Conservation (phyloP, 2,113 vertebrate genomes). For the Odontesthes bonariensis region DNA sequence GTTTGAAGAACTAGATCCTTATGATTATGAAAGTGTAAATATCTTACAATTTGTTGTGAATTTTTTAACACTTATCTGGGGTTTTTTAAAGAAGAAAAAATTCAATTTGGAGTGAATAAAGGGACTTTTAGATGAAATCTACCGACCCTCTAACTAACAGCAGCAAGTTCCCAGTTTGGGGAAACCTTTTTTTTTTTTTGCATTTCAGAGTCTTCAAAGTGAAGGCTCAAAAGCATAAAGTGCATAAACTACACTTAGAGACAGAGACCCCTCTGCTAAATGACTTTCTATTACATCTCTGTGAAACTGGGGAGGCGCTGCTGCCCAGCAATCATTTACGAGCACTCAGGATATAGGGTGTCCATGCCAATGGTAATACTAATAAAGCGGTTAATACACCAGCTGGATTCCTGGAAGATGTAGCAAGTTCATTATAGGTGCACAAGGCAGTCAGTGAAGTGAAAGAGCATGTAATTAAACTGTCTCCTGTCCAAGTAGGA, state of each 20-base stretch:
- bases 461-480: slow-evolving; percentile 55
- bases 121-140: too few species aligned
- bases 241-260: neutral
- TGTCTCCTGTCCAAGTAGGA: slow-evolving; percentile 44
- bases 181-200: slow-evolving; percentile 33
- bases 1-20: neutral
- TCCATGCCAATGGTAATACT: slow-evolving; percentile 47
- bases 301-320: slow-evolving; percentile 37
- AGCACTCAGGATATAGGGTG: slow-evolving; percentile 42
- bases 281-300: slow-evolving; percentile 17
- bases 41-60: too few species aligned
- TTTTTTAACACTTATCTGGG: neutral
- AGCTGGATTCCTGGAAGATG: slow-evolving; percentile 60
- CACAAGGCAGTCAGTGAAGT: slow-evolving; percentile 56
- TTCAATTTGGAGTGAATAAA: too few species aligned
- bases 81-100: too few species aligned
- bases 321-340: slow-evolving; percentile 55
- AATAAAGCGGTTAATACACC: slow-evolving; percentile 54
- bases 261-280: neutral
- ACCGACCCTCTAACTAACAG: too few species aligned
- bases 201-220: slow-evolving; percentile 15
- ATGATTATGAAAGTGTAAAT: neutral
- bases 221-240: neutral
- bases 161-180: neutral
- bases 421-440: slow-evolving; percentile 51